Evolutionary conservation across 2,888 invertebrate genomes (phyloP).

Genomic region (Cybosia mesomella): DNA sequence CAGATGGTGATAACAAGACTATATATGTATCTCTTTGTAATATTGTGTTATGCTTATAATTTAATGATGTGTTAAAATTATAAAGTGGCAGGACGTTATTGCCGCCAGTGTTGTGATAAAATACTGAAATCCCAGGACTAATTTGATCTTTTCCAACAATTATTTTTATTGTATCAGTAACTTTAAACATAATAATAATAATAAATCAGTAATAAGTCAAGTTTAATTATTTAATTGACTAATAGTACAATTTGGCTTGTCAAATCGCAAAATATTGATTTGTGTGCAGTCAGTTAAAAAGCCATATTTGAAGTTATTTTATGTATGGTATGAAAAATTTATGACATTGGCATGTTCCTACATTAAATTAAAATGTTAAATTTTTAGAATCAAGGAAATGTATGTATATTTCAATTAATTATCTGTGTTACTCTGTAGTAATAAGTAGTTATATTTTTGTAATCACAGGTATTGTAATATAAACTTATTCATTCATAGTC

Average conservation of each 20-base stretch:
- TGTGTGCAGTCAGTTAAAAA: slow-evolving; percentile 30
- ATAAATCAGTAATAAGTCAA: slow-evolving; percentile 30
- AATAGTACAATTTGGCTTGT: slow-evolving; percentile 31
- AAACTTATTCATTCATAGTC: slow-evolving; percentile 44
- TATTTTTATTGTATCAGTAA: slow-evolving; percentile 25
- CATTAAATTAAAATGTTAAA: slow-evolving; percentile 54
- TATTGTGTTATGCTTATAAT: slow-evolving; percentile 9
- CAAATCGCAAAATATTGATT: slow-evolving; percentile 35
- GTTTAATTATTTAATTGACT: slow-evolving; percentile 31
- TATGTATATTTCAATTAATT: slow-evolving; percentile 72
- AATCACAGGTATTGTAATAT: slow-evolving; percentile 69
- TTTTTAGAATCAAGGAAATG: slow-evolving; percentile 61
- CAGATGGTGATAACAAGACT: slow-evolving; percentile 24
- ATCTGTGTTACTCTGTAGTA: slow-evolving; percentile 74
- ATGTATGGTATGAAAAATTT: slow-evolving; percentile 50
- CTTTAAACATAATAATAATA: slow-evolving; percentile 5
- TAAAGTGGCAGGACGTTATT: slow-evolving; percentile 13
- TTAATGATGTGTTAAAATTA: slow-evolving; percentile 4
- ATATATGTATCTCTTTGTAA: slow-evolving; percentile 18
- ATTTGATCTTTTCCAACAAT: slow-evolving; percentile 24
- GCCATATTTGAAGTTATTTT: slow-evolving; percentile 32
- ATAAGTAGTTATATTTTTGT: slow-evolving; percentile 83
- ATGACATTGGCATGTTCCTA: slow-evolving; percentile 73
- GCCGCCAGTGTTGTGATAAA: slow-evolving; percentile 20
- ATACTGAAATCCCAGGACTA: slow-evolving; percentile 21